Conservation (phyloP, 2,888 invertebrate genomes). For the Podotricha telesiphe region DNA sequence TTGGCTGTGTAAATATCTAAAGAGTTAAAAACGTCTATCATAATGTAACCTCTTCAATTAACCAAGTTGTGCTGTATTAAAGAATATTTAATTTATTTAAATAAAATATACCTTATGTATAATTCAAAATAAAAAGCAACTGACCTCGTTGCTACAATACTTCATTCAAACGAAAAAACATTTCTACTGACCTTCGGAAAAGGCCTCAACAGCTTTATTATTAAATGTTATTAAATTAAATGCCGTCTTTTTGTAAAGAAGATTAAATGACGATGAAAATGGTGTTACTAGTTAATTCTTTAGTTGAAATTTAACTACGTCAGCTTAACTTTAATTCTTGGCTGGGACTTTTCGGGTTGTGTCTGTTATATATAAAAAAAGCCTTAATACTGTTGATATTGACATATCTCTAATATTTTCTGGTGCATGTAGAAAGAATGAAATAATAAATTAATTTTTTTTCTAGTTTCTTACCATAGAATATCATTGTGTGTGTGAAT, state of each 20-base stretch:
- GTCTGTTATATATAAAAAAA: neutral
- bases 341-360: neutral
- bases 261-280: conserved; percentile 38
- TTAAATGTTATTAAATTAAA: conserved; percentile 37
- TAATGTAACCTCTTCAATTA: too few relatives aligned
- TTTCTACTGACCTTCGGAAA: conserved; percentile 4
- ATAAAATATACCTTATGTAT: too few relatives aligned
- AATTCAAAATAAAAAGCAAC: neutral
- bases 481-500: too few relatives aligned
- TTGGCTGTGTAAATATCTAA: too few relatives aligned
- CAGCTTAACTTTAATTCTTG: neutral
- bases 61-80: too few relatives aligned
- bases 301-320: neutral
- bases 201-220: conserved; percentile 12
- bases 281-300: neutral
- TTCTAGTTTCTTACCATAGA: too few relatives aligned
- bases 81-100: too few relatives aligned
- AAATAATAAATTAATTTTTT: too few relatives aligned
- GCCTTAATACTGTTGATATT: too few relatives aligned
- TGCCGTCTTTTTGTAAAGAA: conserved; percentile 27
- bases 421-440: too few relatives aligned
- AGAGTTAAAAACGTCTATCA: too few relatives aligned
- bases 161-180: conserved; percentile 7
- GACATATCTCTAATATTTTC: too few relatives aligned
- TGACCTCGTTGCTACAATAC: neutral